A percentile compares a stretch with the other conserved stretches of the same genome.
Conservation (phyloP, 2,797 vertebrate species). For the Parauchenoglanis punctatus region DNA sequence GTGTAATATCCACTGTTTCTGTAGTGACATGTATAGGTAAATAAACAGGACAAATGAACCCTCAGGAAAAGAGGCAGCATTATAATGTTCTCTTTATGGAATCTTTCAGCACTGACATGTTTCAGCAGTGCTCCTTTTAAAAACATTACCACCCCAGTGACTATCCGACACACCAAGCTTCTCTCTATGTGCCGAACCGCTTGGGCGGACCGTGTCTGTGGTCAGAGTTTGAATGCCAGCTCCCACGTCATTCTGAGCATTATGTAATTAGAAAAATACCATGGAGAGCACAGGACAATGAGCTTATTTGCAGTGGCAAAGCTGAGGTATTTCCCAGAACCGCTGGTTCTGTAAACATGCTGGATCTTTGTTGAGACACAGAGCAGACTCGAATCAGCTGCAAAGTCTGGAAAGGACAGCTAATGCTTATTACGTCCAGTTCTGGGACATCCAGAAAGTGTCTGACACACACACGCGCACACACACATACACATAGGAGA, state of each 20-base stretch:
- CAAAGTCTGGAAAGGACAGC: slow-evolving; percentile 1
- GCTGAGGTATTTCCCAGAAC: slow-evolving; percentile 29
- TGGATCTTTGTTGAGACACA: slow-evolving; percentile 14
- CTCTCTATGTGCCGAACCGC: neutral
- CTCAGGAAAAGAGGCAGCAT: too few relatives aligned
- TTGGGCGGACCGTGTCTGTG: slow-evolving; percentile 2
- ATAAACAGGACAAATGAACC: neutral
- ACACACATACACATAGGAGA: neutral
- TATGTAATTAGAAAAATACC: slow-evolving; percentile 42
- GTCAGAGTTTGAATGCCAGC: slow-evolving; percentile 8
- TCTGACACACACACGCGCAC: neutral
- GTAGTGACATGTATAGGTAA: neutral
- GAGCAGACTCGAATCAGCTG: neutral
- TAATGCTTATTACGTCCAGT: neutral
- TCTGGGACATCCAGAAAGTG: neutral
- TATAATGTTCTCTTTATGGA: neutral
- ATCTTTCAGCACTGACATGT: neutral
- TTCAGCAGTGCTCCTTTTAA: slow-evolving; percentile 4
- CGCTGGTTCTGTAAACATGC: slow-evolving; percentile 19
- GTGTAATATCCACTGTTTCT: neutral
- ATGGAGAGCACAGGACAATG: slow-evolving; percentile 43
- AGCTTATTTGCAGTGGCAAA: slow-evolving; percentile 39
- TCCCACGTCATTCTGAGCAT: slow-evolving; percentile 20
- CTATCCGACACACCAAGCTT: neutral
- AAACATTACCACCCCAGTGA: neutral